Evolutionary conservation across 2,113 vertebrate genomes (phyloP), one percentile per base, ranked within the genome.

Genomic region (Nibea albiflora): DNA sequence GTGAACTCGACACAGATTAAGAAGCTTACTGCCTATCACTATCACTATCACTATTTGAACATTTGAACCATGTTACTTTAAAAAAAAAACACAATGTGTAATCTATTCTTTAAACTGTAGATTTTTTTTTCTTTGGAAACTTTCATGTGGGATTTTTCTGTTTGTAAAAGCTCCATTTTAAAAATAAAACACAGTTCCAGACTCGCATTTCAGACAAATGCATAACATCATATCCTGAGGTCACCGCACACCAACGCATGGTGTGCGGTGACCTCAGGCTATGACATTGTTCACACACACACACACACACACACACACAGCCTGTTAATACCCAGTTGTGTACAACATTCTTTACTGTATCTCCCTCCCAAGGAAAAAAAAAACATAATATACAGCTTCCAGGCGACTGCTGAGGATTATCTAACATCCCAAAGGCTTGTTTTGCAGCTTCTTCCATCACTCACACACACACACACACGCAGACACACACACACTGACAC

Each of bases 381-480:
- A 42, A 28, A 26, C 19, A 44, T 39, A 56, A 26, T 57, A 35
- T 42, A n/a, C 19, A 49, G 73, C 60, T 79, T 74, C 47, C 28
- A 80, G 50, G 68, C 39, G 0, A 76, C 78, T 81, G 50, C 46
- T 60, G 68, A 57, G 73, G 72, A 82, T 85, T 82, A 85, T 82
- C 77, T 56, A 76, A 87, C 73, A 74, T 76, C 76, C 82, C 50
- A 72, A 70, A 79, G 24, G 49, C 69, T 76, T 88, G 73, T 88
- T 81, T 76, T 73, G 57, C 68, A 65, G 74, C 61, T 68, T 79
- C 62, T 76, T 77, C 84, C 12, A 42, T 69, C 52, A 52, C 60
- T 70, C 50, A 56, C 19, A 28, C 50, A 31, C 19, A 69, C 64
- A 26, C 22, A 46, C 64, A 62, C 49, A 47, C n/a, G n/a, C n/a